Evolutionary conservation across 2,797 vertebrate species (phyloP).

Genomic region (Enteromius paludinosus): DNA sequence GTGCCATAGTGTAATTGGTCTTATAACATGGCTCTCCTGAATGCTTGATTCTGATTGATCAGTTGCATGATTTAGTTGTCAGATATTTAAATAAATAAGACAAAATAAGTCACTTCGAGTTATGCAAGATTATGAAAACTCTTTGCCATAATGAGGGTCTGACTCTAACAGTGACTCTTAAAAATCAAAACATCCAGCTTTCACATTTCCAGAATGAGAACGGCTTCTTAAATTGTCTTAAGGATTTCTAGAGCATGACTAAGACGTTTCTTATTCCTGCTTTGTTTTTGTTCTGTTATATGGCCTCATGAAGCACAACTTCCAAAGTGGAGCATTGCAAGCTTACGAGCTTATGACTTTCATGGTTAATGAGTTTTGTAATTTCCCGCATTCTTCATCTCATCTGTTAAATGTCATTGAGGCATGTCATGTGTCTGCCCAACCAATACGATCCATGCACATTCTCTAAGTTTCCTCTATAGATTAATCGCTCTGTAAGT

Average conservation of each 20-base stretch:
- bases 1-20: background rate
- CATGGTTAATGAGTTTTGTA: background rate
- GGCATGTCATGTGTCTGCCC: background rate
- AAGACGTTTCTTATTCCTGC: background rate
- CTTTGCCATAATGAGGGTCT: background rate
- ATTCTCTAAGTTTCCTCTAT: background rate
- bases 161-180: background rate
- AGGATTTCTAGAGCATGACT: conserved; percentile 3
- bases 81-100: background rate
- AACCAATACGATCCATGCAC: background rate
- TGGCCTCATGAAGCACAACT: background rate
- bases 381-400: background rate
- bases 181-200: background rate
- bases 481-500: background rate
- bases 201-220: background rate
- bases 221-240: background rate
- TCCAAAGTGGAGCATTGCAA: background rate
- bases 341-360: background rate
- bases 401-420: background rate
- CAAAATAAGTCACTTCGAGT: background rate
- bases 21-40: background rate
- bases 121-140: background rate
- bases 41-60: background rate
- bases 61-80: background rate
- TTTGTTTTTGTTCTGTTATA: background rate